Conservation (phyloP, 2,797 vertebrate genomes). For the Macrochelys suwanniensis region DNA sequence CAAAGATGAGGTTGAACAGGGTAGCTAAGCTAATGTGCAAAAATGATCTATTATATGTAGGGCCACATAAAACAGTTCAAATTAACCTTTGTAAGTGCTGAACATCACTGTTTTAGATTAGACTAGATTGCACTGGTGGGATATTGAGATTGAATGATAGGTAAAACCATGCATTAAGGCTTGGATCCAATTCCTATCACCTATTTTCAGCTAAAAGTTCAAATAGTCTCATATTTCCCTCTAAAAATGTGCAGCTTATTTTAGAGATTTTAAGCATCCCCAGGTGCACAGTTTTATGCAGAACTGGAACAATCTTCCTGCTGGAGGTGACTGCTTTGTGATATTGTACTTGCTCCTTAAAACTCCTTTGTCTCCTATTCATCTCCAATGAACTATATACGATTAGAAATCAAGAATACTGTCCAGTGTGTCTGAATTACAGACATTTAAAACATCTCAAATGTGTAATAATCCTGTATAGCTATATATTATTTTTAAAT, state of each 20-base stretch:
- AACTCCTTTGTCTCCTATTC: neutral
- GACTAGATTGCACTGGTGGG: neutral
- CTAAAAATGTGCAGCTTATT: constrained; percentile 16
- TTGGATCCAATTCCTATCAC: neutral
- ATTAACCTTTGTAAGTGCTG: constrained; percentile 58
- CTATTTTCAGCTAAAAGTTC: neutral
- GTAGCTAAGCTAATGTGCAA: constrained; percentile 35
- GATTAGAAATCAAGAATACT: neutral
- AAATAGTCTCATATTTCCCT: neutral
- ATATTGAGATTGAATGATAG: constrained; percentile 26
- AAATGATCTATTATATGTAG: constrained; percentile 56
- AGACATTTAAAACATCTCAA: neutral
- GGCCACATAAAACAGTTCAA: constrained; percentile 41
- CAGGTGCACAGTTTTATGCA: neutral
- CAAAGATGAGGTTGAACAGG: constrained; percentile 30
- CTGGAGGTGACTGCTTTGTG: neutral
- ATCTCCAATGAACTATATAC: neutral
- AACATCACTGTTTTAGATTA: constrained; percentile 43
- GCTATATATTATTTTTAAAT: neutral
- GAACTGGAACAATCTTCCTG: neutral
- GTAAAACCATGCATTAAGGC: constrained; percentile 19
- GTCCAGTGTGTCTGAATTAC: neutral
- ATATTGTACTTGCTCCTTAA: neutral
- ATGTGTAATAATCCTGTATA: neutral
- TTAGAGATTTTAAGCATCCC: constrained; percentile 12